Conservation (phyloP, 2,888 invertebrate genomes). For the Calephelis perditalis region DNA sequence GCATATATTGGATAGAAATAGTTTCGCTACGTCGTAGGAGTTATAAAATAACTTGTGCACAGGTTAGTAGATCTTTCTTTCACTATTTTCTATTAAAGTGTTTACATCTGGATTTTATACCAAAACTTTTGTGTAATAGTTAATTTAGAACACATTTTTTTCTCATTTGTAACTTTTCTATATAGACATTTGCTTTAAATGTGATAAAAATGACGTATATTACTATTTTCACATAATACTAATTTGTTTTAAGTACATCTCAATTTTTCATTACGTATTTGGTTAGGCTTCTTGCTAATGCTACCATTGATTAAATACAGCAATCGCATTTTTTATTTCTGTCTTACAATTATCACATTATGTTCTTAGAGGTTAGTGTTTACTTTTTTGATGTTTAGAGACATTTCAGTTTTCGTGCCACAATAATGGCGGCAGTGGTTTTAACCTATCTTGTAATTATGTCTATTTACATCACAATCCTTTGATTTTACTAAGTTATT, state of each 20-base stretch:
- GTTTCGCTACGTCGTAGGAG: constrained; percentile 61
- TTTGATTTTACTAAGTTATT: constrained; percentile 37
- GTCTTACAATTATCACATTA: background rate
- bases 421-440: constrained; percentile 77
- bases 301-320: background rate
- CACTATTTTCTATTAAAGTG: constrained; percentile 76
- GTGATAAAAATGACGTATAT: background rate
- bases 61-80: constrained; percentile 60
- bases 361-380: constrained; percentile 56
- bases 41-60: constrained; percentile 49
- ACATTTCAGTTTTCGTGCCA: constrained; percentile 73
- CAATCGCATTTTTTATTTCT: background rate
- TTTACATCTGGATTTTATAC: constrained; percentile 86
- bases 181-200: background rate
- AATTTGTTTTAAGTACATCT: background rate
- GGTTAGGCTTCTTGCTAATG: background rate
- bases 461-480: constrained; percentile 41
- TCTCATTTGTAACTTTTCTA: background rate
- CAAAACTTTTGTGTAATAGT: constrained; percentile 70
- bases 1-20: constrained; percentile 64
- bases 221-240: background rate
- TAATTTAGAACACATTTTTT: background rate
- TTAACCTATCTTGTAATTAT: constrained; percentile 70
- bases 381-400: constrained; percentile 75
- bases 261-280: background rate